Evolutionary conservation across 1,140 invertebrate species (phyloP).

Genomic region (Schlechtendalia chinensis): DNA sequence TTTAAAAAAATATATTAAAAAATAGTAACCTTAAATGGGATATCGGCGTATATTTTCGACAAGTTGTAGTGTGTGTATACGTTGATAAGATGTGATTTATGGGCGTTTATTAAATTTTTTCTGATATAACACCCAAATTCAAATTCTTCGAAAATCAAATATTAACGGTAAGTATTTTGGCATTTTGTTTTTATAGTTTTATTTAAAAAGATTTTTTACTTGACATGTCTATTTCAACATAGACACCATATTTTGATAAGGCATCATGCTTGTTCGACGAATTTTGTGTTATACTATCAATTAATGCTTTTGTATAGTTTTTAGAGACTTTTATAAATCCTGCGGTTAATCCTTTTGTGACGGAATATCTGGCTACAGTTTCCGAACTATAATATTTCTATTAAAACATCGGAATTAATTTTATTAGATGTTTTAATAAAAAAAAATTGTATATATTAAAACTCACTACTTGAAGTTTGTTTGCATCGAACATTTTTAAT

Average conservation of each 20-base stretch:
- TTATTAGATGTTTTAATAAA: background rate
- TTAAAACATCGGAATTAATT: background rate
- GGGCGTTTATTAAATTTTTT: background rate
- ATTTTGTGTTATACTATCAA: background rate
- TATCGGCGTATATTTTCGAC: background rate
- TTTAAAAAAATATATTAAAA: background rate
- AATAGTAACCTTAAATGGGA: conserved; percentile 16
- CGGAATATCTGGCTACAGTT: background rate
- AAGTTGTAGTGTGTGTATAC: conserved; percentile 2
- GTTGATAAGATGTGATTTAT: background rate
- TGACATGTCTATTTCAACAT: conserved; percentile 29
- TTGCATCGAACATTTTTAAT: background rate
- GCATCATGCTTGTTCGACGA: background rate
- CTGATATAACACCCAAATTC: conserved; percentile 3
- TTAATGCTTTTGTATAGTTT: conserved; percentile 12
- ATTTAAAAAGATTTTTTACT: background rate
- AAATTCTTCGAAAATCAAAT: background rate
- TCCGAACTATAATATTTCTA: conserved; percentile 13
- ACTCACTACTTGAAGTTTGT: background rate
- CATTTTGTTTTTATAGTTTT: background rate
- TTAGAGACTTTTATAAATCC: conserved; percentile 11
- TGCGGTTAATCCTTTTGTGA: background rate
- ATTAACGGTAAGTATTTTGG: too few species aligned
- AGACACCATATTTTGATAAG: background rate
- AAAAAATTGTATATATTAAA: background rate